Evolutionary conservation across 2,888 invertebrate species (phyloP), one percentile per base, ranked within the genome.

Genomic region (Cyaniris semiargus): DNA sequence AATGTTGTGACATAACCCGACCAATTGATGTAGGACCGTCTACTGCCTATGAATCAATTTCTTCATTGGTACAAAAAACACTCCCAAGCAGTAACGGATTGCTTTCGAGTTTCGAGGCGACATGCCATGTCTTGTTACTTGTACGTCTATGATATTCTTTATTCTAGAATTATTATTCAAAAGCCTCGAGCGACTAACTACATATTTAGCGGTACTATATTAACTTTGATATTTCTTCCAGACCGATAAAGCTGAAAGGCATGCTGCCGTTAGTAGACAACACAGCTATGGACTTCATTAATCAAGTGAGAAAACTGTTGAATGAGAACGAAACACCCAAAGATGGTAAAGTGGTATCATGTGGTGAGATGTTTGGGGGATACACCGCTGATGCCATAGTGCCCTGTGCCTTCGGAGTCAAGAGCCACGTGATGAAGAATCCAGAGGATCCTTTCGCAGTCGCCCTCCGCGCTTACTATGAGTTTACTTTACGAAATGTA

Each of bases 301-400:
- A 84, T 0, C 82, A 88, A 76, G 81, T 93, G 0, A 84, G 83
- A 80, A 84, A 83, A 0, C 81, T 89, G 18, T 80, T 89, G 15
- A 78, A 78, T 56, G 81, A 81, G 74, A 81, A 80, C 7, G 34
- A 70, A 44, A 44, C 10, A n/a, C 34, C 78, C 15, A 79, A 76
- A 48, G 3, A 77, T 77, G 8, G 74, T 78, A 38, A 82, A 85
- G 84, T 87, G 77, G 88, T 92, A 0, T 85, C 90, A 75, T 90
- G 91, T 0, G 92, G 91, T 83, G 88, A 89, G 78, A 81, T 93
- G 0, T 88, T 93, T 0, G 94, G 94, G 1, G 93, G 94, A 0
- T 94, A 92, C 76, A 94, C 94, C 0, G 93, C 94, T 0, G 94
- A 94, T 79, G 94, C 94, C 0, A 94, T 94, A 77, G 94, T 94